Evolutionary conservation across 2,888 invertebrate genomes (phyloP).

Genomic region (Apodemia zela): DNA sequence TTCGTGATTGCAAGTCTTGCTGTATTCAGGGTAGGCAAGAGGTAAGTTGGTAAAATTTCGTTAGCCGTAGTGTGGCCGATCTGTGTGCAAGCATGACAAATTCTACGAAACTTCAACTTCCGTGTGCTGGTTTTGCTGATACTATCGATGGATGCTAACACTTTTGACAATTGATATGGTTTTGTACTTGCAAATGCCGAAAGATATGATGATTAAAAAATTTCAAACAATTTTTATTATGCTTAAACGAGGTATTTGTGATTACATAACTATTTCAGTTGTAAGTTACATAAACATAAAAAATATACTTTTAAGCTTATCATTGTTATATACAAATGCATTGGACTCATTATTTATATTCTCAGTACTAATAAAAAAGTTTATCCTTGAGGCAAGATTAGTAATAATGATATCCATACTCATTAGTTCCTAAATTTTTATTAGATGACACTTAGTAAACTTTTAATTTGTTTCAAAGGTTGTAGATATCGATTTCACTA

Average conservation of each 20-base stretch:
- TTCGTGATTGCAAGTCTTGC: slow-evolving; percentile 67
- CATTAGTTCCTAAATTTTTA: background rate
- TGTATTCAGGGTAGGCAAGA: slow-evolving; percentile 66
- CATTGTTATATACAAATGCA: background rate
- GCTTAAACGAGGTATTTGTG: background rate
- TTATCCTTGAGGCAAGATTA: background rate
- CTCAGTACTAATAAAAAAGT: background rate
- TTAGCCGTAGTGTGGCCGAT: slow-evolving; percentile 34
- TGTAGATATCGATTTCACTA: background rate
- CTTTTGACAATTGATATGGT: slow-evolving; percentile 12
- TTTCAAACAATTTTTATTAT: too few species aligned
- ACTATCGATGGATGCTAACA: slow-evolving; percentile 18
- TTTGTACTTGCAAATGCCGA: background rate
- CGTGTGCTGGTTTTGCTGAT: slow-evolving; percentile 32
- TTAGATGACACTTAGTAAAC: background rate
- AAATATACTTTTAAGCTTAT: slow-evolving; percentile 1
- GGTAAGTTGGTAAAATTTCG: slow-evolving; percentile 50
- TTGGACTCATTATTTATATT: background rate
- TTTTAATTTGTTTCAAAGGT: background rate
- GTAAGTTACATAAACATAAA: background rate
- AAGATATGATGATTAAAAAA: background rate
- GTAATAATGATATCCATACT: background rate
- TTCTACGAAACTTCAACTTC: slow-evolving; percentile 28
- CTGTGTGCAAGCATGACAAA: slow-evolving; percentile 38
- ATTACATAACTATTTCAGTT: background rate